These are phyloP conservation scores for Hippocampus mohnikei DNA, from an alignment of 2,113 vertebrate species.

Conservation along the genomic window DNA sequence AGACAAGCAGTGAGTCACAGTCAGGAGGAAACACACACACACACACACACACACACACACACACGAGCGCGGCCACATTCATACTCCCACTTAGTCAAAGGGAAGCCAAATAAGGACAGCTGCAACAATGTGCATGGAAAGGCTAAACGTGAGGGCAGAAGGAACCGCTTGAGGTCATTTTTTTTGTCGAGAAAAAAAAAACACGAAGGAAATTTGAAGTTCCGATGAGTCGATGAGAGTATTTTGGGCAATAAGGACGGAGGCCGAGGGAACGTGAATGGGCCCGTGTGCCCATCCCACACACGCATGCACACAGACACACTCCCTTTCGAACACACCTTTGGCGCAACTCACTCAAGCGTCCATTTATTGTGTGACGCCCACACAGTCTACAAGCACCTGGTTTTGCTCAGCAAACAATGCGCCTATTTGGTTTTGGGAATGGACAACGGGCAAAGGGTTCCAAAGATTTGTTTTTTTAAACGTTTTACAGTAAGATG, in stretches of 20 bases:
- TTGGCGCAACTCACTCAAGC: slow-evolving; percentile 57
- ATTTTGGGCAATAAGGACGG: background rate
- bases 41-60: slow-evolving; percentile 47
- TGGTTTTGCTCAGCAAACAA: slow-evolving; percentile 18
- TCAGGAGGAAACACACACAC: slow-evolving; percentile 76
- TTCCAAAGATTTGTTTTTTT: background rate
- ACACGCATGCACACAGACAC: slow-evolving; percentile 43
- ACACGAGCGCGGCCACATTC: slow-evolving; percentile 7
- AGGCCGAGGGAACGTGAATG: slow-evolving; percentile 37
- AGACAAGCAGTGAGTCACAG: slow-evolving; percentile 76
- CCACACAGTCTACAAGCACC: slow-evolving; percentile 34
- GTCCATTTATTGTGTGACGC: slow-evolving; percentile 49
- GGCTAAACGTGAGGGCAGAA: slow-evolving; percentile 33
- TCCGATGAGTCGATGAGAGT: background rate
- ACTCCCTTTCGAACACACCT: slow-evolving; percentile 63
- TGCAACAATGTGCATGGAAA: slow-evolving; percentile 48
- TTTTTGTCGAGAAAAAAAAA: slow-evolving; percentile 4
- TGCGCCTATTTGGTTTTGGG: slow-evolving; percentile 7
- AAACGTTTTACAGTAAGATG: background rate
- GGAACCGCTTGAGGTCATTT: slow-evolving; percentile 13
- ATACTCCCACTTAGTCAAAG: slow-evolving; percentile 51
- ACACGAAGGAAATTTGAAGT: background rate
- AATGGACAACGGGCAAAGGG: background rate
- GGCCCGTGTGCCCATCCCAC: slow-evolving; percentile 36
- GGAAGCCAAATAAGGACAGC: slow-evolving; percentile 79